These are phyloP conservation scores for Aphaenogaster rudis DNA, from an alignment of 1,140 invertebrate species.

Conservation along the genomic window DNA sequence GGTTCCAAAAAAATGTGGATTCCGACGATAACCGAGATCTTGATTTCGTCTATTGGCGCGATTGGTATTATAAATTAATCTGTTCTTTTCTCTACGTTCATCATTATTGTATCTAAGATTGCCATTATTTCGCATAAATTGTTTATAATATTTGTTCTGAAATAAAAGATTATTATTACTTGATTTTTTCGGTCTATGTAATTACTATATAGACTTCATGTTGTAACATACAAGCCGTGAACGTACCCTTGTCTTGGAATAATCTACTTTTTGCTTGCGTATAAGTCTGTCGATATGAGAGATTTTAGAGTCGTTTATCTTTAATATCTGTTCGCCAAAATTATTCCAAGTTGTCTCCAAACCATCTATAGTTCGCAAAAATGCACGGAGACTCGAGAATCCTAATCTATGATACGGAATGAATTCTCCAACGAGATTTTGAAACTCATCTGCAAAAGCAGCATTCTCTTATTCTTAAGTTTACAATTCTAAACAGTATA, in stretches of 20 bases:
- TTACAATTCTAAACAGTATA: constrained; percentile 15
- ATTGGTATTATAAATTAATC: neutral
- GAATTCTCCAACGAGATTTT: constrained; percentile 53
- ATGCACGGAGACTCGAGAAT: constrained; percentile 46
- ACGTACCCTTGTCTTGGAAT: constrained; percentile 47
- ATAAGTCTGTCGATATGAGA: constrained; percentile 65
- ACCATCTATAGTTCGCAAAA: constrained; percentile 53
- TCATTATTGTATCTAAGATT: neutral
- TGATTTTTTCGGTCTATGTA: neutral
- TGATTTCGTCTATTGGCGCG: neutral
- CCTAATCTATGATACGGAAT: constrained; percentile 69
- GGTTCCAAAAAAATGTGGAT: neutral
- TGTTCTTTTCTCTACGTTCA: neutral
- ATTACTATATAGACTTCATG: neutral
- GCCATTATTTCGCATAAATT: constrained; percentile 15
- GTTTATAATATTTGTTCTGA: constrained; percentile 50
- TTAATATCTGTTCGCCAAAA: constrained; percentile 32
- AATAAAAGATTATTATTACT: constrained; percentile 15
- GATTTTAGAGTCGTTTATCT: constrained; percentile 54
- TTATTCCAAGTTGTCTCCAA: constrained; percentile 51
- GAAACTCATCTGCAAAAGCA: constrained; percentile 62
- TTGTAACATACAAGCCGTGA: neutral
- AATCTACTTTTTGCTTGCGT: constrained; percentile 61
- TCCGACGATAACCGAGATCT: neutral
- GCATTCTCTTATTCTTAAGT: constrained; percentile 31